Base-by-base conservation (phyloP, 2,113 vertebrate genomes). In the Triplophysa siluroides region DNA sequence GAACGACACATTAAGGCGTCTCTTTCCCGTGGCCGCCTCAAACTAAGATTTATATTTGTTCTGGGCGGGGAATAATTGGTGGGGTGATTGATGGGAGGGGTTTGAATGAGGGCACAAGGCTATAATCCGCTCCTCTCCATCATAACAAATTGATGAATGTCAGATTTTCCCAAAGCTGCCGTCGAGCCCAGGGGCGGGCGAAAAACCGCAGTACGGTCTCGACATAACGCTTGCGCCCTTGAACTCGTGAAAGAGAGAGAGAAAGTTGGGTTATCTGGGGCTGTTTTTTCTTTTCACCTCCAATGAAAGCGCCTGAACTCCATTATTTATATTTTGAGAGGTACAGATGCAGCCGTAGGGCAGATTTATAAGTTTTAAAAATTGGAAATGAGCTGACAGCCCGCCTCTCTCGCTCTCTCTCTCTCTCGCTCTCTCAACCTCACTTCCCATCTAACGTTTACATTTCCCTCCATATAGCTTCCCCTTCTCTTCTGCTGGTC, bases 111-210 rank as follows among this genome's bases (percentile, higher is more conserved):
- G 78, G 60, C 78, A 74, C 60, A 41, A 60, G 18, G 61, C 78
- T 74, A 65, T 65, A 72, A 54, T 60, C 56, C 66, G 45, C 33
- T 73, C 71, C 78, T 73, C 78, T 80, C 70, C 78, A 80, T 80
- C 78, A 80, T 80, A 80, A 74, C 78, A 80, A 80, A 80, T 80
- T 74, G 78, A 80, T 80, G 78, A 80, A 80, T 80, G 78, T 66
- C 78, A 73, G 67, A 80, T 74, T 80, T 80, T 29, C 68, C 70
- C 69, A 80, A 79, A 79, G 67, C 78, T 65, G 78, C 78, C 70
- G 62, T 74, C 24, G 50, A 66, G 68, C 78, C 78, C 43, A 71
- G 68, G 26, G 60, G 78, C 43, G 23, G 52, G 78, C 50, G 23
- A 79, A 58, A 5, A 19, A 5, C 26, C 23, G 26, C 1, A 54